phyloP scores from a whole-genome alignment of 2,113 vertebrate species.

The Daphoenositta chrysoptera region DNA sequence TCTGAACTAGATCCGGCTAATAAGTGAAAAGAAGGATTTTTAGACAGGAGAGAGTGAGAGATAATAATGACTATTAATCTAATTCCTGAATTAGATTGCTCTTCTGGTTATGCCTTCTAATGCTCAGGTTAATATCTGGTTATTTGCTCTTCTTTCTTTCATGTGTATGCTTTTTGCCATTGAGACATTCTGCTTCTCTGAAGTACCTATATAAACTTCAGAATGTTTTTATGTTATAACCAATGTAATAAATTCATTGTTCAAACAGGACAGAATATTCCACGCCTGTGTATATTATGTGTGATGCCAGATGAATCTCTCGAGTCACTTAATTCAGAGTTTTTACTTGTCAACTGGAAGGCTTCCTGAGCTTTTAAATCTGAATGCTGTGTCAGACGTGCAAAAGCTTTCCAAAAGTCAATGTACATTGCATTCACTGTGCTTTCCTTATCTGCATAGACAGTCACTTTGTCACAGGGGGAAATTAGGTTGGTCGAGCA shows the following conservation, averaged over 20 bases:
- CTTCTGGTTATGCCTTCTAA: not conserved
- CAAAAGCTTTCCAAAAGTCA: conserved; percentile 24
- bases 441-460: conserved; percentile 9
- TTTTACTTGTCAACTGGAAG: conserved; percentile 14
- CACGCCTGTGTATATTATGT: not conserved
- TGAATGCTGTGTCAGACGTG: not conserved
- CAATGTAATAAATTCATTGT: not conserved
- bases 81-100: not conserved
- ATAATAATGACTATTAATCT: not conserved
- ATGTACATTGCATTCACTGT: not conserved
- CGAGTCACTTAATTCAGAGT: conserved; percentile 6
- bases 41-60: not conserved
- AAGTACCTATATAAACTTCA: not conserved
- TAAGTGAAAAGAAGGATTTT: not conserved
- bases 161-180: not conserved
- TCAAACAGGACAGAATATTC: not conserved
- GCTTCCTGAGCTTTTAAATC: conserved; percentile 9
- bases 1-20: not conserved
- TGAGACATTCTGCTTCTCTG: not conserved
- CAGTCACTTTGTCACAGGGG: conserved; percentile 12
- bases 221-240: conserved; percentile 6
- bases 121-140: not conserved
- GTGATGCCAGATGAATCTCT: not conserved
- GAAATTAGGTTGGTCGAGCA: not conserved
- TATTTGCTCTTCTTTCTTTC: not conserved